phyloP scores from a whole-genome alignment of 1,140 invertebrate genomes.

The Melanaphis sacchari region DNA sequence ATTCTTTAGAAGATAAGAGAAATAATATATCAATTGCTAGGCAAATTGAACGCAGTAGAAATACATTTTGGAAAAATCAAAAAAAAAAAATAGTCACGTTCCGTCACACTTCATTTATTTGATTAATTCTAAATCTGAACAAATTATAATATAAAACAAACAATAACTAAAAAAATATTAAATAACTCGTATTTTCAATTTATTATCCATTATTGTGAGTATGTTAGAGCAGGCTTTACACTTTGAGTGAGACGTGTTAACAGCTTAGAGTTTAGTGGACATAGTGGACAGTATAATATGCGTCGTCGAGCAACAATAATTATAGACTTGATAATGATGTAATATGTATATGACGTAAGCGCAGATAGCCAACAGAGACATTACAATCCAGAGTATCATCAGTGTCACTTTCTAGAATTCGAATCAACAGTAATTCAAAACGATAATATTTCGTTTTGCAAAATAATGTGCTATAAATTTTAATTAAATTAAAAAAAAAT shows the following conservation, averaged over 20 bases:
- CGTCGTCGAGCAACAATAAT: background rate
- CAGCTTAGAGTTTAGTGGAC: background rate
- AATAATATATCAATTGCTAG: no score
- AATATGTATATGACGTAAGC: background rate
- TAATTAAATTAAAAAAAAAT: background rate
- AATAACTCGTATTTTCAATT: background rate
- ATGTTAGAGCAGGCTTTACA: background rate
- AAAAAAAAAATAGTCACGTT: background rate
- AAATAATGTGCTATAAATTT: background rate
- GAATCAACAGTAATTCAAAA: background rate
- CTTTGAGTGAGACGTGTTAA: background rate
- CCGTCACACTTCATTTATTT: background rate
- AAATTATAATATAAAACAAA: background rate
- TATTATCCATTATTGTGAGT: background rate
- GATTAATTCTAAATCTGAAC: background rate
- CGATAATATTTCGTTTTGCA: background rate
- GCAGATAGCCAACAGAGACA: background rate
- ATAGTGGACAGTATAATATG: background rate
- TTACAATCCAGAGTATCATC: background rate
- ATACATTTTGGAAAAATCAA: background rate
- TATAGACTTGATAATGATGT: background rate
- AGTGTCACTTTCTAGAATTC: background rate
- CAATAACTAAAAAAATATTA: background rate
- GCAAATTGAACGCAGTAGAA: background rate
- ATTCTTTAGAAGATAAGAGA: background rate